Percentiles rank a stretch among this genome's conserved stretches.
Conservation (phyloP, 1,140 invertebrate species). For the Lordiphosa collinella region DNA sequence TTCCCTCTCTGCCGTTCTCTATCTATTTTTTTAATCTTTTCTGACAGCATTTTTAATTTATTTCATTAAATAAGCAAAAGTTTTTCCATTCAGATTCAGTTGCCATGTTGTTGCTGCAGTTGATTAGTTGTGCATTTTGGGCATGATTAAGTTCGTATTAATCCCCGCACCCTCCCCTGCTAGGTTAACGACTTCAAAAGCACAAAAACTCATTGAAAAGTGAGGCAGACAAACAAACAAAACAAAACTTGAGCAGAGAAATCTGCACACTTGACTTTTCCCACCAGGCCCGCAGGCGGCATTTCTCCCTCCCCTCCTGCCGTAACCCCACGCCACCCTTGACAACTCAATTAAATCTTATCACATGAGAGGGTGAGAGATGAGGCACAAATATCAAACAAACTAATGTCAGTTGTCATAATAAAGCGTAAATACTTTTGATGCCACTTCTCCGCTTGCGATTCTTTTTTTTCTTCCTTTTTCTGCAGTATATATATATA, state of each 20-base stretch:
- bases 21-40: slow-evolving; percentile 41
- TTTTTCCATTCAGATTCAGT: slow-evolving; percentile 48
- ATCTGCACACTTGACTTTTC: slow-evolving; percentile 74
- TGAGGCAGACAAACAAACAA: slow-evolving; percentile 28
- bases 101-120: slow-evolving; percentile 33
- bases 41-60: slow-evolving; percentile 72
- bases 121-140: slow-evolving; percentile 68
- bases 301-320: background rate
- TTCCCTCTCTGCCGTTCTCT: background rate
- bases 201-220: slow-evolving; percentile 56
- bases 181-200: slow-evolving; percentile 55
- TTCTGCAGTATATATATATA: background rate
- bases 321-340: slow-evolving; percentile 24
- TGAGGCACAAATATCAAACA: slow-evolving; percentile 70
- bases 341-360: slow-evolving; percentile 76
- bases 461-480: slow-evolving; percentile 30
- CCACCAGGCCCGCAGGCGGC: slow-evolving; percentile 63
- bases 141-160: slow-evolving; percentile 60
- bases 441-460: slow-evolving; percentile 64
- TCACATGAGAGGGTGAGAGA: slow-evolving; percentile 37
- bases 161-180: background rate
- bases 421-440: slow-evolving; percentile 78
- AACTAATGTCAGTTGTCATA: slow-evolving; percentile 77
- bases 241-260: slow-evolving; percentile 23
- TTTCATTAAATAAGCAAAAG: slow-evolving; percentile 67